Conservation (phyloP, 2,888 invertebrate genomes). For the Trileptium ribeirensis region DNA sequence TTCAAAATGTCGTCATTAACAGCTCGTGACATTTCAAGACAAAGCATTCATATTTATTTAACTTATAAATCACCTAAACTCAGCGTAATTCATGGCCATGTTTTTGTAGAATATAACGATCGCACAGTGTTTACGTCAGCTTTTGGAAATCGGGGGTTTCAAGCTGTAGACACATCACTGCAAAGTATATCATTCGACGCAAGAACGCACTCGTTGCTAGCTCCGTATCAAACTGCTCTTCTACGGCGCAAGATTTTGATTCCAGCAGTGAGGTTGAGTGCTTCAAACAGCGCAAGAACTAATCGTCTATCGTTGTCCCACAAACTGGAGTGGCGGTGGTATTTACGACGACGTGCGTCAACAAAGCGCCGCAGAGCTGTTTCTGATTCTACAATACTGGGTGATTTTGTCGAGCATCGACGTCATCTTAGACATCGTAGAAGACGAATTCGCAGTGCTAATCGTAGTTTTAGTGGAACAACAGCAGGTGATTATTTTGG, state of each 20-base stretch:
- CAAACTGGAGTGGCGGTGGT: conserved; percentile 90
- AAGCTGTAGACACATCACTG: neutral
- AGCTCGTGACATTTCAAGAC: no score
- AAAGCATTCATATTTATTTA: no score
- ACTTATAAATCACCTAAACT: no score
- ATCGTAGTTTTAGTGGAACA: conserved; percentile 23
- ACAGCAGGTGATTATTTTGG: no score
- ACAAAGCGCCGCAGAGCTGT: neutral
- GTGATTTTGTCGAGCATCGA: no score
- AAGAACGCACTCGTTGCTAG: conserved; percentile 3
- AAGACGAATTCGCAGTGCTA: conserved; percentile 60
- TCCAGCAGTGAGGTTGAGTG: neutral
- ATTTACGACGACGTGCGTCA: conserved; percentile 59
- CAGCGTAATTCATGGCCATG: no score
- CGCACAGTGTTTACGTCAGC: neutral
- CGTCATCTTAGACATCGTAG: neutral
- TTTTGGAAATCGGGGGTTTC: neutral
- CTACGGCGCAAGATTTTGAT: conserved; percentile 16
- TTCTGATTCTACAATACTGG: no score
- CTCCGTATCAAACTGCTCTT: conserved; percentile 2
- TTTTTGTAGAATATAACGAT: no score
- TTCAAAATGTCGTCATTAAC: no score
- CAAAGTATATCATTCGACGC: neutral
- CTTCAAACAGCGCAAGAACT: no score
- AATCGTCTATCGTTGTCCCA: conserved; percentile 61